Evolutionary conservation across 1,140 invertebrate genomes (phyloP).

Genomic region (Orius insidiosus): DNA sequence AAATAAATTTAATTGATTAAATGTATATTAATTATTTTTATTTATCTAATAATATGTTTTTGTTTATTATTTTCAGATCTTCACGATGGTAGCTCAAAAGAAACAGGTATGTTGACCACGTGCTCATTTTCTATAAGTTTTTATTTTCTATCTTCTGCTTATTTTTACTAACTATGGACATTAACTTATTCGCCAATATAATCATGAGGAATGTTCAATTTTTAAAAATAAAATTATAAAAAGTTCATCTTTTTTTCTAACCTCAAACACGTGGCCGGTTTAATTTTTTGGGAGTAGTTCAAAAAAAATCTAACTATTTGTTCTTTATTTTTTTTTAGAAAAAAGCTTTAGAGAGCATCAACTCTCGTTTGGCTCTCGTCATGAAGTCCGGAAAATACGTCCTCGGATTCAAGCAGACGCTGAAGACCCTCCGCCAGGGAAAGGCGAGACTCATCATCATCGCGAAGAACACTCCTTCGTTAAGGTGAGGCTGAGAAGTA

Average conservation of each 20-base stretch:
- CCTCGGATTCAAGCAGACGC: conserved; percentile 95
- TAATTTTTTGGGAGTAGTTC: not conserved
- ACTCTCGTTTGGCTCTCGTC: conserved; percentile 88
- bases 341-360: conserved; percentile 98
- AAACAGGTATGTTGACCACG: conserved; percentile 14
- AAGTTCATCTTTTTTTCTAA: no score
- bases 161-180: no score
- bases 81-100: conserved; percentile 33
- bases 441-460: conserved; percentile 99
- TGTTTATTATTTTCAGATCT: conserved; percentile 7
- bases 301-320: not conserved
- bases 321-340: conserved; percentile 43
- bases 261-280: no score
- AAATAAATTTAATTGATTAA: not conserved
- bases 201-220: no score
- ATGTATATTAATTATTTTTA: not conserved
- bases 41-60: not conserved
- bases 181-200: no score
- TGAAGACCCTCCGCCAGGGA: conserved; percentile 91
- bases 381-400: conserved; percentile 99
- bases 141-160: no score
- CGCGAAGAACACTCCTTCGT: conserved; percentile 91
- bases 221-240: no score
- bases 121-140: no score
- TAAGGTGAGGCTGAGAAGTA: conserved; percentile 87